Base-by-base conservation (phyloP, 2,113 vertebrate genomes). In the Panthera tigris region DNA sequence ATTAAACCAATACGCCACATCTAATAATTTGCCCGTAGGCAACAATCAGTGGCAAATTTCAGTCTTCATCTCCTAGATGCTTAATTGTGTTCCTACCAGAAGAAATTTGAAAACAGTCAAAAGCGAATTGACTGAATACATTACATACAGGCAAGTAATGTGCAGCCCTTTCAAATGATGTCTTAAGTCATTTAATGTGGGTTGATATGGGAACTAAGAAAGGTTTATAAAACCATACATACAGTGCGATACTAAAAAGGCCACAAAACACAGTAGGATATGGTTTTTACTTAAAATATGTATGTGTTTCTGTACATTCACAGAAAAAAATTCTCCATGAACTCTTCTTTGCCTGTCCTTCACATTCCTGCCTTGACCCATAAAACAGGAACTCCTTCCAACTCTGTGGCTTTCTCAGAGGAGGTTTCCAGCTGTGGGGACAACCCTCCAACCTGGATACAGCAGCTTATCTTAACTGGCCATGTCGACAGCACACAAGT, bases 161-260 rank as follows among this genome's bases (percentile, higher is more conserved):
- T 16, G 21, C 25, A 65, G 36, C 7, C 36, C 66, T 78, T 91
- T 86, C 94, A 86, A 95, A 66, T 45, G 74, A 63, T 31, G 8
- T 89, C 31, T 79, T 74, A 85, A 48, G 92, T 86, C 88, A 94
- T 66, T 74, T 69, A 92, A 95, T 50, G 52, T 68, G 83, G 92
- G 18, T 55, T 89, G 36, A 88, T 69, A 57, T 50, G 50, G 27
- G 68, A 96, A 69, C 36, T 86, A 23, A 63, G 84, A 74, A 74
- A 33, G 21, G 16, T 9, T 90, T 45, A 87, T 33, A 74, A 92
- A 92, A 91, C 45, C 85, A 19, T 69, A 27, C 2, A 1, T 78
- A 39, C 19, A 18, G 12, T 23, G 15, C 23, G 45, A 55, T 63
- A 41, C n/a, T 52, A 48, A 96, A 83, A 82, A 80, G 65, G 31